phyloP scores from a whole-genome alignment of 1,140 invertebrate genomes.

The Danaus melanippus region DNA sequence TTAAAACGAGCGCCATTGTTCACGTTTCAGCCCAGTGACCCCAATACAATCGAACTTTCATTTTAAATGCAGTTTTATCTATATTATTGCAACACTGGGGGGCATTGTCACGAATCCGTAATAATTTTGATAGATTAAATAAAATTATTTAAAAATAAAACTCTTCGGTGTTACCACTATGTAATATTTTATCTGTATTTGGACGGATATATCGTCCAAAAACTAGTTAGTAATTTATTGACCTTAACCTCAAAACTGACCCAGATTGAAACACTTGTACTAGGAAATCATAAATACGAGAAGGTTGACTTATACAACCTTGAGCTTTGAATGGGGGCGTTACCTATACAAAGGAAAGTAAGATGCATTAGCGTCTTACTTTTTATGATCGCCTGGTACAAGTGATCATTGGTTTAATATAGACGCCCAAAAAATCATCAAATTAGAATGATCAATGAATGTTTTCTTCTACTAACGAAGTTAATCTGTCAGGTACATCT shows the following conservation, averaged over 20 bases:
- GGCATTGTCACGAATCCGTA: no score
- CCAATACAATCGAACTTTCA: slow-evolving; percentile 16
- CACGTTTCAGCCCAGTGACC: slow-evolving; percentile 15
- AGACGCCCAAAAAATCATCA: no score
- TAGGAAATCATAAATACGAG: slow-evolving; percentile 11
- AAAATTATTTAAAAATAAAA: no score
- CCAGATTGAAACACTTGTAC: slow-evolving; percentile 5
- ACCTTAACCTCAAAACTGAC: slow-evolving; percentile 12
- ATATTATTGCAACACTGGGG: no score
- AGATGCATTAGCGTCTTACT: slow-evolving; percentile 9
- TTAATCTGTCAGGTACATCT: slow-evolving; percentile 22
- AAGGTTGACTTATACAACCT: slow-evolving; percentile 11
- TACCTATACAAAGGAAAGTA: slow-evolving; percentile 6
- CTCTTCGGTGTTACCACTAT: no score
- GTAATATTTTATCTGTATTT: no score
- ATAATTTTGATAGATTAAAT: no score
- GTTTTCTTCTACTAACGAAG: slow-evolving; percentile 14
- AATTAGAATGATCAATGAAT: no score
- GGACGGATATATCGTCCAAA: no score
- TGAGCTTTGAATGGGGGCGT: slow-evolving; percentile 13
- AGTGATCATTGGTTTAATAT: no score
- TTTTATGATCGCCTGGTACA: slow-evolving; percentile 11
- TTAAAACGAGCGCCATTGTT: slow-evolving; percentile 11
- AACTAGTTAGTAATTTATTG: no score
- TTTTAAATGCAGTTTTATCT: slow-evolving; percentile 2